Conservation (phyloP, 2,888 invertebrate species). For the Melinopterus prodromus region DNA sequence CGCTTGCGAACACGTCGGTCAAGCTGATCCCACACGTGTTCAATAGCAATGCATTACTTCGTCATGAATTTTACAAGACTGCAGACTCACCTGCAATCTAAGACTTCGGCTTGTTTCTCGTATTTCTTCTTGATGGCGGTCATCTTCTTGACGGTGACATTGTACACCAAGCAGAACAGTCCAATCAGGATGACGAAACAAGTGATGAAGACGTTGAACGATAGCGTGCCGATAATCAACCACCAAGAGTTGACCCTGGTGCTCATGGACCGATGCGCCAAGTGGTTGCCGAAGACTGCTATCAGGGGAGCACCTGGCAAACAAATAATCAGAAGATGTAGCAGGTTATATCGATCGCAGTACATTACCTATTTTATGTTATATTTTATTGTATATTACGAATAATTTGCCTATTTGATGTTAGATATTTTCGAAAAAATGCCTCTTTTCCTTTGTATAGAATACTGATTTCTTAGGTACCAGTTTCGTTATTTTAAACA, state of each 20-base stretch:
- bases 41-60: too few species aligned
- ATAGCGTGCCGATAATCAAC: slow-evolving; percentile 66
- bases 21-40: too few species aligned
- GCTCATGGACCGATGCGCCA: slow-evolving; percentile 71
- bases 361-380: too few species aligned
- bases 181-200: slow-evolving; percentile 74
- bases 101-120: slow-evolving; percentile 67
- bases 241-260: slow-evolving; percentile 70
- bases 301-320: slow-evolving; percentile 70
- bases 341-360: too few species aligned
- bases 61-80: too few species aligned
- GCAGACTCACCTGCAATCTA: slow-evolving; percentile 64
- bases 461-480: too few species aligned
- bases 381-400: too few species aligned
- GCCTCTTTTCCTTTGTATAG: too few species aligned
- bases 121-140: slow-evolving; percentile 68
- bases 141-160: slow-evolving; percentile 71
- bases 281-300: slow-evolving; percentile 71
- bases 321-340: background rate
- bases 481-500: too few species aligned
- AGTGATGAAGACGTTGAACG: slow-evolving; percentile 72
- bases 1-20: too few species aligned
- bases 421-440: too few species aligned
- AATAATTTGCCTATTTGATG: too few species aligned
- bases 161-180: slow-evolving; percentile 73